phyloP scores from a whole-genome alignment of 2,888 invertebrate genomes.

The Cheilosia vernalis region DNA sequence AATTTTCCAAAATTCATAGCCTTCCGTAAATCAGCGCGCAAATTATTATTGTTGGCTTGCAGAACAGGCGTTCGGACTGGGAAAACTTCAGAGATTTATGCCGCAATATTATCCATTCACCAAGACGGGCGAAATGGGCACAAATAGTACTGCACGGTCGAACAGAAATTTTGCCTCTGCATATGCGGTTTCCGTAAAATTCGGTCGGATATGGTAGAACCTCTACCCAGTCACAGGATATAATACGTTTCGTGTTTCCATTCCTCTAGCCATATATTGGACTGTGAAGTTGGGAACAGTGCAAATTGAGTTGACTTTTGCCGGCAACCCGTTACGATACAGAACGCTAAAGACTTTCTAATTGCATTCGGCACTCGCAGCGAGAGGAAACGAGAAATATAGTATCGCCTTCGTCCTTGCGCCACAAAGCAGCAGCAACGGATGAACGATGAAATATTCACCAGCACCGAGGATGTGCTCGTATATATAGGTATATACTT shows the following conservation, averaged over 20 bases:
- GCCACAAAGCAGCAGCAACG: neutral
- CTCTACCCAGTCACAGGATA: conserved; percentile 14
- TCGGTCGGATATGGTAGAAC: neutral
- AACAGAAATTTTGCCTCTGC: conserved; percentile 17
- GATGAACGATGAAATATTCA: conserved; percentile 11
- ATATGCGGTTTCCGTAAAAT: conserved; percentile 47
- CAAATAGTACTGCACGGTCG: neutral
- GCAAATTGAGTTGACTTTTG: conserved; percentile 66
- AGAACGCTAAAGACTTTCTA: conserved; percentile 59
- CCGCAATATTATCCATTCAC: conserved; percentile 47
- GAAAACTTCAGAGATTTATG: conserved; percentile 60
- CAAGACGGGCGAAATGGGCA: neutral
- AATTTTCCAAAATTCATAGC: conserved; percentile 56
- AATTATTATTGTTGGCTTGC: conserved; percentile 67
- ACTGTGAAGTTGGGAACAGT: conserved; percentile 43
- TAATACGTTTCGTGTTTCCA: neutral
- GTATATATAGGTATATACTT: neutral
- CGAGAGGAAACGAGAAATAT: neutral
- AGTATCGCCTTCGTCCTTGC: neutral
- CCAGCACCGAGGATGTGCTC: conserved; percentile 10
- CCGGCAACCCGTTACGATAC: conserved; percentile 14
- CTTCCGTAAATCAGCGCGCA: conserved; percentile 63
- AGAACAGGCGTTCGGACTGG: conserved; percentile 45
- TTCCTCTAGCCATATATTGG: neutral
- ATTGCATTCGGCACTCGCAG: conserved; percentile 41